phyloP scores from a whole-genome alignment of 2,797 vertebrate species.

The Tokudaia tokunoshimensis region DNA sequence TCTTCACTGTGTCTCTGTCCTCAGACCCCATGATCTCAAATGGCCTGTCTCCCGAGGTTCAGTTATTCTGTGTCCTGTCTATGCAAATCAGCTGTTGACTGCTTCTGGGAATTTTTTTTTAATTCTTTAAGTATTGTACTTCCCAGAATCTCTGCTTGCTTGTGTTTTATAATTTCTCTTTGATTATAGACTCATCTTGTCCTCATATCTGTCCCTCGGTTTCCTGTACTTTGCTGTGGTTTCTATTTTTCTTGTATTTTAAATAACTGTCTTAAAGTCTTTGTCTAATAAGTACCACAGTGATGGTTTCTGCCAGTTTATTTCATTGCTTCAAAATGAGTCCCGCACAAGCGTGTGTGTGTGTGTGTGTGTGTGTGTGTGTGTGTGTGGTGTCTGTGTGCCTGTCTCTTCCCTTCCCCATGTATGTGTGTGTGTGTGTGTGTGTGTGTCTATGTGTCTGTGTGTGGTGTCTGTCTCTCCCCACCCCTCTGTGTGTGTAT shows the following conservation, averaged over 20 bases:
- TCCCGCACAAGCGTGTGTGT: no score
- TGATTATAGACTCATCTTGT: neutral
- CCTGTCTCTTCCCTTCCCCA: no score
- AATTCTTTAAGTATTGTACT: neutral
- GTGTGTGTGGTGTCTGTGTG: no score
- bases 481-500: no score
- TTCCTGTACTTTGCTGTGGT: neutral
- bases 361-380: no score
- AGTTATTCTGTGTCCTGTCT: neutral
- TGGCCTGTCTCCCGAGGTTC: neutral
- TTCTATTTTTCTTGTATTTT: neutral
- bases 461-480: no score
- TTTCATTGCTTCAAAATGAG: neutral
- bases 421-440: no score
- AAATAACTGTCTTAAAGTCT: neutral
- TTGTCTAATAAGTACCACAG: neutral
- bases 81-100: neutral
- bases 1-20: neutral
- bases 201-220: neutral
- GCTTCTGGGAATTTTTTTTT: neutral
- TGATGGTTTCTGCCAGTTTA: neutral
- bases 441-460: no score
- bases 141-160: neutral
- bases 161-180: conserved; percentile 6
- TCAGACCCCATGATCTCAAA: neutral